A percentile compares a stretch with the other conserved stretches of the same genome.
phyloP scores from a whole-genome alignment of 2,797 vertebrate genomes.

The Peromyscus attwateri region DNA sequence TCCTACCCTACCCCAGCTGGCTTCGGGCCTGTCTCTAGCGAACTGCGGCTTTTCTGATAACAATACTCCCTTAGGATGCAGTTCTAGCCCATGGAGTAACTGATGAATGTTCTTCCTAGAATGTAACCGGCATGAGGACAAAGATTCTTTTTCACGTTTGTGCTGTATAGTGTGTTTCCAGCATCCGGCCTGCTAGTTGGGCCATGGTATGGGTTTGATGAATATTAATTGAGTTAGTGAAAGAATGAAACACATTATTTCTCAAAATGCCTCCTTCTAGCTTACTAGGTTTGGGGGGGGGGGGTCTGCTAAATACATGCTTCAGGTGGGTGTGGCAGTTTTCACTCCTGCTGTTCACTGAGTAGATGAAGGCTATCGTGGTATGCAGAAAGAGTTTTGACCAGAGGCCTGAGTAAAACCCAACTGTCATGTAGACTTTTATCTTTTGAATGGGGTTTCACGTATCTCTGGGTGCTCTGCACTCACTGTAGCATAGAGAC shows the following conservation, averaged over 20 bases:
- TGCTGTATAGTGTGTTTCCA: neutral
- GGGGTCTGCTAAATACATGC: neutral
- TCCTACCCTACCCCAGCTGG: neutral
- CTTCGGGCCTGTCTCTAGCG: neutral
- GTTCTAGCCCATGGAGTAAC: neutral
- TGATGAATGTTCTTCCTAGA: neutral
- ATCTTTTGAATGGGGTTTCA: neutral
- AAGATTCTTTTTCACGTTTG: neutral
- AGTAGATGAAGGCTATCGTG: neutral
- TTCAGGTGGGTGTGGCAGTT: neutral
- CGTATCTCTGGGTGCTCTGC: neutral
- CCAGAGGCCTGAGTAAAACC: neutral
- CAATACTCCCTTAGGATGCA: neutral
- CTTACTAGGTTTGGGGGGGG: neutral
- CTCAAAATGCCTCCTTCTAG: neutral
- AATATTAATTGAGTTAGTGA: neutral
- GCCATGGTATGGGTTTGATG: neutral
- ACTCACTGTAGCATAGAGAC: neutral
- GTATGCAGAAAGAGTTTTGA: neutral
- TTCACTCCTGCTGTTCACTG: neutral
- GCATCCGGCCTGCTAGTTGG: neutral
- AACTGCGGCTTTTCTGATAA: neutral
- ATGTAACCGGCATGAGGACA: neutral
- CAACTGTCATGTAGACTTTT: neutral
- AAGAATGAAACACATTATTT: neutral